Evolutionary conservation across 1,140 invertebrate genomes (phyloP).

Genomic region (Zaprionus inermis): DNA sequence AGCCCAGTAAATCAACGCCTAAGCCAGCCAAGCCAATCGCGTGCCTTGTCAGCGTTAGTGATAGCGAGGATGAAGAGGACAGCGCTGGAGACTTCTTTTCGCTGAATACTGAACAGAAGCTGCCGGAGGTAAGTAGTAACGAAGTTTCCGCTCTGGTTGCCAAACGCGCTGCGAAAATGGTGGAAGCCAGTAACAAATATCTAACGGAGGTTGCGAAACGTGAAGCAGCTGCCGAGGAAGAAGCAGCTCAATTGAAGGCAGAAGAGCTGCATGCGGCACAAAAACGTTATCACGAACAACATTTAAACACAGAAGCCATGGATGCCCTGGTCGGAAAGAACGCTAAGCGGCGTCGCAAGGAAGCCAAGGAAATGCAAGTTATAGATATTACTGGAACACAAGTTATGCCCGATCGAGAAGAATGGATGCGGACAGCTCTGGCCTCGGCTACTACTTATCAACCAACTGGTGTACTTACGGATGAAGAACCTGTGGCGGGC

Average conservation of each 20-base stretch:
- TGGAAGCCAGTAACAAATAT: slow-evolving; percentile 63
- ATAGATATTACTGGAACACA: slow-evolving; percentile 94
- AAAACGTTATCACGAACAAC: slow-evolving; percentile 65
- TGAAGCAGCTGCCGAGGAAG: slow-evolving; percentile 33
- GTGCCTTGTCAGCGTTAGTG: slow-evolving; percentile 75
- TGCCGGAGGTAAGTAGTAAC: slow-evolving; percentile 76
- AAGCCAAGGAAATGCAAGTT: slow-evolving; percentile 87
- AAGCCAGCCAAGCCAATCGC: slow-evolving; percentile 11
- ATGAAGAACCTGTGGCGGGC: slow-evolving; percentile 87
- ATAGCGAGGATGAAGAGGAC: slow-evolving; percentile 78
- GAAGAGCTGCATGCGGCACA: slow-evolving; percentile 50
- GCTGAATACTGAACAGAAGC: slow-evolving; percentile 81
- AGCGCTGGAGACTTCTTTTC: slow-evolving; percentile 85
- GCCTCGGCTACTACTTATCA: slow-evolving; percentile 88
- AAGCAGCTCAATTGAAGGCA: slow-evolving; percentile 28
- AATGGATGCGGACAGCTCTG: slow-evolving; percentile 92
- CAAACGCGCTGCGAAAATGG: slow-evolving; percentile 73
- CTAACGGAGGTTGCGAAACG: slow-evolving; percentile 34
- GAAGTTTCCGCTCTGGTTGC: slow-evolving; percentile 77
- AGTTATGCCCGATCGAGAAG: slow-evolving; percentile 90
- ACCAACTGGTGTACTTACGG: slow-evolving; percentile 75
- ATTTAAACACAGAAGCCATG: slow-evolving; percentile 64
- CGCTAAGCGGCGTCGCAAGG: slow-evolving; percentile 83
- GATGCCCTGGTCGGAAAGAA: slow-evolving; percentile 78
- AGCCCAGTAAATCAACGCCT: slow-evolving; percentile 2